Conservation (phyloP, 53 echinoderm and acorn worm genomes). For the Echinarachnius parma region DNA sequence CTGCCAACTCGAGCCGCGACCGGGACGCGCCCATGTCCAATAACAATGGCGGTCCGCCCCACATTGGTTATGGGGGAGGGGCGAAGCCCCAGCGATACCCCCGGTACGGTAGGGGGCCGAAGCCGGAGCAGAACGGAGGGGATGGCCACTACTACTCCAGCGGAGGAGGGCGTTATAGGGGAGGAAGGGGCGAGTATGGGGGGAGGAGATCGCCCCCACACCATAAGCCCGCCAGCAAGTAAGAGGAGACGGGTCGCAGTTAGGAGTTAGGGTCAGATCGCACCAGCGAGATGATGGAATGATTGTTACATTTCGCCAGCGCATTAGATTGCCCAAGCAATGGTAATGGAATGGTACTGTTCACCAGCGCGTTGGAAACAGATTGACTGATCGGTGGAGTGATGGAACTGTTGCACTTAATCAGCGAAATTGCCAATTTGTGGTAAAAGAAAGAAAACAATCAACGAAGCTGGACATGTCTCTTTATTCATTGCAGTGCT, state of each 20-base stretch:
- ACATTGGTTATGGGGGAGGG: not conserved
- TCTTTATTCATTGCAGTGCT: too few relatives aligned
- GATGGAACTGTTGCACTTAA: too few relatives aligned
- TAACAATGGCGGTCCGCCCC: not conserved
- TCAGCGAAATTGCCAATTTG: too few relatives aligned
- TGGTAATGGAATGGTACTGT: too few relatives aligned
- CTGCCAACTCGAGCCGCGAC: not conserved
- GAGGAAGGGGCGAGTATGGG: slow-evolving; percentile 57
- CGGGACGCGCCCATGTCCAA: not conserved
- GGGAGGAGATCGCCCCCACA: slow-evolving; percentile 80
- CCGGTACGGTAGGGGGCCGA: slow-evolving; percentile 26
- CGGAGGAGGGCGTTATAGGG: slow-evolving; percentile 40
- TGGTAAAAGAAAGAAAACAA: too few relatives aligned
- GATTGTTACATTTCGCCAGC: too few relatives aligned
- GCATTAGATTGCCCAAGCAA: too few relatives aligned
- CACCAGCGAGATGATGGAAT: too few relatives aligned
- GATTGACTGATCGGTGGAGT: too few relatives aligned
- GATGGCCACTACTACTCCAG: slow-evolving; percentile 33
- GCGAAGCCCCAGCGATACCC: slow-evolving; percentile 42
- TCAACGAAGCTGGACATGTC: too few relatives aligned
- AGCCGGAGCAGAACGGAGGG: slow-evolving; percentile 43
- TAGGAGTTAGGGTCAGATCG: too few relatives aligned
- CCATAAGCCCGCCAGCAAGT: slow-evolving; percentile 73
- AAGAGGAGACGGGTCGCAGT: not conserved
- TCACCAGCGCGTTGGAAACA: too few relatives aligned